phyloP scores from a whole-genome alignment of 2,113 vertebrate species.

The Motacilla tschutschensis region DNA sequence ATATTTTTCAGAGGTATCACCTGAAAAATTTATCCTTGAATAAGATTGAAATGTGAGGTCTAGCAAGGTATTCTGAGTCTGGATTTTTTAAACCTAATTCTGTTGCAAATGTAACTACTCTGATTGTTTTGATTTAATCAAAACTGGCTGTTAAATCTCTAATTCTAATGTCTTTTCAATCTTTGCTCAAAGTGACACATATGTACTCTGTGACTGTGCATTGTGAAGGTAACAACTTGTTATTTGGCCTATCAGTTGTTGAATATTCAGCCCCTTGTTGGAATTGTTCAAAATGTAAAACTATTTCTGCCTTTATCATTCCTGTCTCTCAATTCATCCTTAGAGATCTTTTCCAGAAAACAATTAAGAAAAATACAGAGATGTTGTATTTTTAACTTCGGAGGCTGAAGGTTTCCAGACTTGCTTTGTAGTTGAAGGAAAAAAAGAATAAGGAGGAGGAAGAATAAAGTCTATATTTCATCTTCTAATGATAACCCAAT shows the following conservation, averaged over 20 bases:
- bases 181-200: conserved; percentile 60
- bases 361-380: conserved; percentile 53
- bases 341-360: conserved; percentile 54
- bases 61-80: conserved; percentile 18
- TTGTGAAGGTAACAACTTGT: conserved; percentile 68
- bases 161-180: conserved; percentile 65
- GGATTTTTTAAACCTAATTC: conserved; percentile 26
- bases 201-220: conserved; percentile 49
- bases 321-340: conserved; percentile 58
- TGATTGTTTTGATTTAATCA: conserved; percentile 65
- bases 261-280: conserved; percentile 57
- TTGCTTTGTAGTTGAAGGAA: background rate
- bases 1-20: conserved; percentile 24
- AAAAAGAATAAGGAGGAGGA: conserved; percentile 29
- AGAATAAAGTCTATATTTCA: conserved; percentile 30
- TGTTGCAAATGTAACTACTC: conserved; percentile 42
- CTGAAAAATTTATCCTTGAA: conserved; percentile 12
- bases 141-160: conserved; percentile 57
- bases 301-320: conserved; percentile 50
- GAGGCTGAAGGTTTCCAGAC: conserved; percentile 43
- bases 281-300: conserved; percentile 69
- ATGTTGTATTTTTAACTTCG: conserved; percentile 41
- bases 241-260: conserved; percentile 65
- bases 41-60: conserved; percentile 22
- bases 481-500: background rate